phyloP scores from a whole-genome alignment of 2,113 vertebrate species.

The Ciconia maguari region DNA sequence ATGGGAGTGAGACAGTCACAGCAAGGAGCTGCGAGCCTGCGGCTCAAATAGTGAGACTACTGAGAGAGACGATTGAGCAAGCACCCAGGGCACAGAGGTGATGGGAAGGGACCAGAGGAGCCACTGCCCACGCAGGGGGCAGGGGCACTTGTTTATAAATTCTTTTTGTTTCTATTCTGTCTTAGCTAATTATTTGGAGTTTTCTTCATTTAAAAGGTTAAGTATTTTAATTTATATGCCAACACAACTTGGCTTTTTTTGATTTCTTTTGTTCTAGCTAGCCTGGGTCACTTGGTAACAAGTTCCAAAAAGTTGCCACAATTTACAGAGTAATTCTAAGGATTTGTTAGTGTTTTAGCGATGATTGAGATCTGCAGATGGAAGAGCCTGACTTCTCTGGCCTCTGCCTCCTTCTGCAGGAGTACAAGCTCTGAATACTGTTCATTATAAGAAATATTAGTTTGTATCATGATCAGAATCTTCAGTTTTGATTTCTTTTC shows the following conservation, averaged over 20 bases:
- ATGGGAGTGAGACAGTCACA: background rate
- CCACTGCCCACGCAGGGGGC: background rate
- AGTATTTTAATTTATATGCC: background rate
- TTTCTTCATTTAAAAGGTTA: slow-evolving; percentile 13
- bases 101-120: background rate
- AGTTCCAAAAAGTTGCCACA: background rate
- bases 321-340: background rate
- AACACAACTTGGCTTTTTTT: background rate
- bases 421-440: background rate
- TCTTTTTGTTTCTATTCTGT: background rate
- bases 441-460: background rate
- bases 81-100: background rate
- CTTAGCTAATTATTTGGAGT: background rate
- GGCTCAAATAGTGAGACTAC: background rate
- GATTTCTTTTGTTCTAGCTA: background rate
- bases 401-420: background rate
- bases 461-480: background rate
- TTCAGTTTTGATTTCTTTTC: background rate
- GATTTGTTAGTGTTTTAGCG: background rate
- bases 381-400: background rate
- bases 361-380: background rate
- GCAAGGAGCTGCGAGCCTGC: background rate
- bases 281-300: background rate
- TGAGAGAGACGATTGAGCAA: background rate
- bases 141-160: background rate